These are phyloP conservation scores for Enteromius trimaculatus DNA, from an alignment of 2,797 vertebrate genomes.

Conservation along the genomic window DNA sequence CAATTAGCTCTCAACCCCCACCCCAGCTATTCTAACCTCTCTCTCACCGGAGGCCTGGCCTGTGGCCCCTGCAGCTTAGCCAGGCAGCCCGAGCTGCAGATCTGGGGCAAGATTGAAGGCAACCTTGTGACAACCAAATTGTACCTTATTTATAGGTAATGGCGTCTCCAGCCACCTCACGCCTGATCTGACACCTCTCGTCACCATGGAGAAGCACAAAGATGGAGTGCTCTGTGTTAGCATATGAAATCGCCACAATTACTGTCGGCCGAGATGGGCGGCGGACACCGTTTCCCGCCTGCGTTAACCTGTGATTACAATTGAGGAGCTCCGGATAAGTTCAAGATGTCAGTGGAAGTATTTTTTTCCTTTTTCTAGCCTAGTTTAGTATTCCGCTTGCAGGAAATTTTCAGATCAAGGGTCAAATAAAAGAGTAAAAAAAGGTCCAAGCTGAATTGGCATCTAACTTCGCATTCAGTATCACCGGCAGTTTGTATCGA, in stretches of 20 bases:
- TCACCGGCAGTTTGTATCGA: background rate
- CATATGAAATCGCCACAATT: conserved; percentile 64
- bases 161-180: conserved; percentile 60
- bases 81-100: conserved; percentile 69
- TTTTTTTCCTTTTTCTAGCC: conserved; percentile 7
- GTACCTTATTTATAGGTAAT: conserved; percentile 70
- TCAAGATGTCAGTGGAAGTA: conserved; percentile 35
- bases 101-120: conserved; percentile 71
- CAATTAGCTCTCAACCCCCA: conserved; percentile 77
- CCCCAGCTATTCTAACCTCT: conserved; percentile 59
- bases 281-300: conserved; percentile 49
- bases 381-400: conserved; percentile 8
- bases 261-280: conserved; percentile 59
- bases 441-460: background rate
- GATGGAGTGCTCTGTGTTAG: conserved; percentile 52
- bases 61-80: conserved; percentile 66
- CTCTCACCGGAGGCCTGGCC: conserved; percentile 73
- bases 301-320: conserved; percentile 62
- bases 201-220: conserved; percentile 61
- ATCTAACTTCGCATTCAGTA: background rate
- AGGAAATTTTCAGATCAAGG: conserved; percentile 44
- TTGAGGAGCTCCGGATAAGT: conserved; percentile 49
- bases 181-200: conserved; percentile 58
- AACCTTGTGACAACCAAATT: conserved; percentile 71
- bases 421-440: conserved; percentile 32